Percentiles rank a stretch among this genome's conserved stretches.
Conservation (phyloP, 2,888 invertebrate species). For the Argyresthia goedartella region DNA sequence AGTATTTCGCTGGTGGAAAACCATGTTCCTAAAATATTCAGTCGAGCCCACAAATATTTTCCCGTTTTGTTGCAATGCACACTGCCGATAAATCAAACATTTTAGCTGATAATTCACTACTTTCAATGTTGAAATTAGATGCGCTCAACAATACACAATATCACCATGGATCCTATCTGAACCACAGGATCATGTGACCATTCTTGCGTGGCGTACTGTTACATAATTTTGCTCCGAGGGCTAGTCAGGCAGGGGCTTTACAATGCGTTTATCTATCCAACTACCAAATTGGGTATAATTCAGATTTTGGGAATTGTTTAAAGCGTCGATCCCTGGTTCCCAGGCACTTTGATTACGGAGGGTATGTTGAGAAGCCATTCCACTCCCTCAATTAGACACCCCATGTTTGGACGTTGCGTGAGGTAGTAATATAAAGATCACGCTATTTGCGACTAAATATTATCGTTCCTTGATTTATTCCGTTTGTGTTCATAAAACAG, state of each 20-base stretch:
- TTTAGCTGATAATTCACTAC: too few relatives aligned
- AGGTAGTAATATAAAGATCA: constrained; percentile 3
- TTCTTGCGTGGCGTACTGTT: constrained; percentile 23
- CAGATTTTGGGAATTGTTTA: constrained; percentile 54
- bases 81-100: too few relatives aligned
- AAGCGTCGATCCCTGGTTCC: constrained; percentile 37
- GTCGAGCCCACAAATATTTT: too few relatives aligned
- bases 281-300: constrained; percentile 41
- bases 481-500: not conserved
- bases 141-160: constrained; percentile 34
- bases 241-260: constrained; percentile 29
- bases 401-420: constrained; percentile 11
- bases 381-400: constrained; percentile 33
- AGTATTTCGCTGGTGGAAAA: too few relatives aligned
- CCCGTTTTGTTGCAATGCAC: too few relatives aligned
- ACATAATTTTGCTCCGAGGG: constrained; percentile 6
- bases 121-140: not conserved
- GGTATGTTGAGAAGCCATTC: constrained; percentile 32
- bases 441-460: constrained; percentile 1
- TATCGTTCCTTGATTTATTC: not conserved
- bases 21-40: too few relatives aligned
- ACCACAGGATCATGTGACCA: constrained; percentile 12
- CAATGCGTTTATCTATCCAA: constrained; percentile 42
- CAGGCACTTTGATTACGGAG: constrained; percentile 31
- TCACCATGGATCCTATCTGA: constrained; percentile 28